phyloP scores from a whole-genome alignment of 1,140 invertebrate species.

The Nebria ingens region DNA sequence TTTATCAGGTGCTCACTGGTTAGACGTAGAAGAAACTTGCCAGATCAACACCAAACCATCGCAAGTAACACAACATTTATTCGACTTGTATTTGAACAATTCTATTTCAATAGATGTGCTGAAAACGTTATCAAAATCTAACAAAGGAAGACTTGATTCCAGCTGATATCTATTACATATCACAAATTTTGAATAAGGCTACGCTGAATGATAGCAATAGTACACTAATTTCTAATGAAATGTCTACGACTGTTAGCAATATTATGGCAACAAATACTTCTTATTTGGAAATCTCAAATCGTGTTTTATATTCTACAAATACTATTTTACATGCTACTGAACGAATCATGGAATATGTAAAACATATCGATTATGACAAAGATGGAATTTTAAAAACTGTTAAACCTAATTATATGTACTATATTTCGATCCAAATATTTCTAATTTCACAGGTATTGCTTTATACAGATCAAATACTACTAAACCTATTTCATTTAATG shows the following conservation, averaged over 20 bases:
- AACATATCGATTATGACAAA: constrained; percentile 13
- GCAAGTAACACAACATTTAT: constrained; percentile 32
- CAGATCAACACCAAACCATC: no score
- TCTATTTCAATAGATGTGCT: no score
- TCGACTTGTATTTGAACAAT: constrained; percentile 30
- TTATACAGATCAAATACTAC: constrained; percentile 24
- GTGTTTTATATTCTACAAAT: constrained; percentile 14
- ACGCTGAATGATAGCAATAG: neutral
- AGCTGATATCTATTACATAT: constrained; percentile 18
- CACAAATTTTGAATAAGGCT: constrained; percentile 10
- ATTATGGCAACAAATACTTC: constrained; percentile 2
- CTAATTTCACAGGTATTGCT: constrained; percentile 46
- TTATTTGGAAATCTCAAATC: constrained; percentile 16
- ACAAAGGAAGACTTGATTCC: constrained; percentile 15
- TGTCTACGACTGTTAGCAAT: constrained; percentile 3
- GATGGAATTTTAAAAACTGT: constrained; percentile 30
- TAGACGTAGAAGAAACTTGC: constrained; percentile 28
- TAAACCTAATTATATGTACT: constrained; percentile 37
- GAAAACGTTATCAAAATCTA: neutral
- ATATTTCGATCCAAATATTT: constrained; percentile 40
- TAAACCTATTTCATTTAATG: constrained; percentile 28
- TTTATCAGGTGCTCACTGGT: constrained; percentile 35
- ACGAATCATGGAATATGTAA: constrained; percentile 12
- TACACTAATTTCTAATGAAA: neutral
- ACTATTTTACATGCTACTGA: constrained; percentile 17